A percentile compares a stretch with the other conserved stretches of the same genome.
phyloP scores from a whole-genome alignment of 1,140 invertebrate genomes.

The Parasteatoda tepidariorum region DNA sequence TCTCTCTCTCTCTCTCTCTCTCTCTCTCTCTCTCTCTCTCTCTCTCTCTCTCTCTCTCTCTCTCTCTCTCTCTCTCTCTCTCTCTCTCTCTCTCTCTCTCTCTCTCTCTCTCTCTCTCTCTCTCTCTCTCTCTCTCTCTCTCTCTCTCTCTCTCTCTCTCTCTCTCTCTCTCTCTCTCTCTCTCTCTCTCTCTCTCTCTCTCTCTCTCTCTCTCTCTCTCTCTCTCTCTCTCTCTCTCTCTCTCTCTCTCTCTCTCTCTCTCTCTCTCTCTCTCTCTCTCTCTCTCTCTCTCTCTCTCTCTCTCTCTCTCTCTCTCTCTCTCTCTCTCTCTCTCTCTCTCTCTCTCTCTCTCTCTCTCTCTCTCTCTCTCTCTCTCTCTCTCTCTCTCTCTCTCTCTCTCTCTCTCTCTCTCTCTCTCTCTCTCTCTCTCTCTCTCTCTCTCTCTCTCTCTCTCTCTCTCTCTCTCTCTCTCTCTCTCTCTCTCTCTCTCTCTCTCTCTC shows the following conservation, averaged over 20 bases:
- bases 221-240: conserved; percentile 13
- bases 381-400: conserved; percentile 13
- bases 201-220: conserved; percentile 13
- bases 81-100: conserved; percentile 10
- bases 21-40: no score
- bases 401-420: conserved; percentile 13
- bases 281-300: conserved; percentile 13
- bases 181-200: conserved; percentile 13
- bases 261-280: conserved; percentile 13
- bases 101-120: conserved; percentile 13
- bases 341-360: conserved; percentile 13
- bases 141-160: conserved; percentile 13
- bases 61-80: no score
- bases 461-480: conserved; percentile 13
- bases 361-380: conserved; percentile 13
- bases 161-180: conserved; percentile 13
- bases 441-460: conserved; percentile 13
- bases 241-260: conserved; percentile 13
- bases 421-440: conserved; percentile 13
- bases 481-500: conserved; percentile 13
- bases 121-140: conserved; percentile 13
- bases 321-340: conserved; percentile 13
- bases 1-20: no score
- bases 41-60: no score
- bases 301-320: conserved; percentile 13